These are phyloP conservation scores for Heliangelus exortis DNA, from an alignment of 2,797 vertebrate species.

Conservation along the genomic window DNA sequence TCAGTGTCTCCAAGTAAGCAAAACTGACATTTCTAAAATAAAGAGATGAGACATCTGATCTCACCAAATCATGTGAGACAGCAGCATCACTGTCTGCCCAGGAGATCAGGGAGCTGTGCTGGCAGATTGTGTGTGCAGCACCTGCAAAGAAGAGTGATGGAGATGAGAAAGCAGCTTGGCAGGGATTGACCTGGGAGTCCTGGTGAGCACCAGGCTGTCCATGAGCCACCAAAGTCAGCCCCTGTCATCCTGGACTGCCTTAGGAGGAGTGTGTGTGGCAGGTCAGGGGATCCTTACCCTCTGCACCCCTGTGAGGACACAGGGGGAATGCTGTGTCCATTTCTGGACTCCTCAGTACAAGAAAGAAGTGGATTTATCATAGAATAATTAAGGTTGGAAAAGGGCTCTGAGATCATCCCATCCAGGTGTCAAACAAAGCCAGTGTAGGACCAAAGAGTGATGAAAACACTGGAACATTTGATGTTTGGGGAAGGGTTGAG, in stretches of 20 bases:
- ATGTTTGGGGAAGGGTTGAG: background rate
- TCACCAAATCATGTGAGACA: background rate
- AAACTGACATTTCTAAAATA: background rate
- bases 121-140: background rate
- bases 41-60: background rate
- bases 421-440: background rate
- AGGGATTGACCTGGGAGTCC: background rate
- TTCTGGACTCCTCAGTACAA: background rate
- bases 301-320: background rate
- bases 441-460: rapidly evolving
- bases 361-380: background rate
- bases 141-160: background rate
- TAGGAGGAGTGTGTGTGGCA: background rate
- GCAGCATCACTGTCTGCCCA: background rate
- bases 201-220: background rate
- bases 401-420: too few species aligned
- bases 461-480: background rate
- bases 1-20: background rate
- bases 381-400: too few species aligned
- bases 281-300: background rate
- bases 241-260: background rate
- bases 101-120: background rate
- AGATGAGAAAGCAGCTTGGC: background rate
- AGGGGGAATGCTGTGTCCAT: background rate
- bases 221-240: rapidly evolving